phyloP scores from a whole-genome alignment of 2,797 vertebrate genomes.

The Zenarchopterus dispar region DNA sequence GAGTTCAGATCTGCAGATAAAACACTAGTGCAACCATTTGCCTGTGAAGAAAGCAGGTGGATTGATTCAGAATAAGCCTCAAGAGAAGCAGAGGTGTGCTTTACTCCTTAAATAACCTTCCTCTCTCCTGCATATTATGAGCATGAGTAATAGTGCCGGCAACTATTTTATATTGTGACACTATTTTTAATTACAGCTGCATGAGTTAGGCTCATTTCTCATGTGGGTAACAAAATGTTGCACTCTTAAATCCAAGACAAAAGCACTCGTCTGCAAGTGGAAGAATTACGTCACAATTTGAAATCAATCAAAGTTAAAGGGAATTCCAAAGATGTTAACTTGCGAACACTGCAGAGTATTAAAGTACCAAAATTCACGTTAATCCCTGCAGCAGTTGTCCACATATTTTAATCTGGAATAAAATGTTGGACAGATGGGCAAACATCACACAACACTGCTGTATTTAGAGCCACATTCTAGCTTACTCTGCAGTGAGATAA shows the following conservation, averaged over 20 bases:
- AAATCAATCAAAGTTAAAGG: not conserved
- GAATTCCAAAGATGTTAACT: not conserved
- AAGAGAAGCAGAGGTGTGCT: conserved; percentile 1
- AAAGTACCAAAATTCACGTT: conserved; percentile 31
- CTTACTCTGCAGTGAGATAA: conserved; percentile 25
- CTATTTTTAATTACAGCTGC: not conserved
- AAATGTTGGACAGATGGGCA: conserved; percentile 56
- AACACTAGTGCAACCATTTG: not conserved
- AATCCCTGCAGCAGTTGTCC: conserved; percentile 44
- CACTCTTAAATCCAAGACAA: not conserved
- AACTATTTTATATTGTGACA: not conserved
- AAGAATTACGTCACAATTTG: no score
- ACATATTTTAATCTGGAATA: conserved; percentile 49
- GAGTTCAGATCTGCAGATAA: not conserved
- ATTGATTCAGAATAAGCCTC: not conserved
- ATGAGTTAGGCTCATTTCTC: not conserved
- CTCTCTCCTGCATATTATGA: not conserved
- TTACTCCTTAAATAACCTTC: not conserved
- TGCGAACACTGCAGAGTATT: conserved; percentile 9
- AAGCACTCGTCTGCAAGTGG: not conserved
- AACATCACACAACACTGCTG: conserved; percentile 12
- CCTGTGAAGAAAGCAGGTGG: conserved; percentile 1
- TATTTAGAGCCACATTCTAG: conserved; percentile 32
- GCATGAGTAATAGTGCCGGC: not conserved
- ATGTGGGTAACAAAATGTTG: conserved; percentile 8